phyloP scores from a whole-genome alignment of 2,888 invertebrate species.

The Netelia fuscicornis region DNA sequence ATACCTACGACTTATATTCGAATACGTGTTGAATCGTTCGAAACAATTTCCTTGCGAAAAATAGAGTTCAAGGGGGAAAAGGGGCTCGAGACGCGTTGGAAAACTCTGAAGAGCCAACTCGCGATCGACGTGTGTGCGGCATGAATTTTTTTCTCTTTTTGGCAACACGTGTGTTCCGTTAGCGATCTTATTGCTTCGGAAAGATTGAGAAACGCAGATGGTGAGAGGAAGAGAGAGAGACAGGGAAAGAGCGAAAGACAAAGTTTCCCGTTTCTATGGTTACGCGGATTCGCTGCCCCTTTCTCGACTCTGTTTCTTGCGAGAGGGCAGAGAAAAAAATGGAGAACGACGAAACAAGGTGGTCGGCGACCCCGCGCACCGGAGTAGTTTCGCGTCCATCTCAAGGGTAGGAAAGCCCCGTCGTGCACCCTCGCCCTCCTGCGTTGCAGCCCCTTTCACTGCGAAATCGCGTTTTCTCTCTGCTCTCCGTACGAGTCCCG shows the following conservation, averaged over 20 bases:
- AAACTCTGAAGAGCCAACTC: background rate
- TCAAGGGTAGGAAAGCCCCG: constrained; percentile 15
- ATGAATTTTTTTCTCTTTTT: constrained; percentile 22
- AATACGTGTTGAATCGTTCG: background rate
- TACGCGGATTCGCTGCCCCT: constrained; percentile 55
- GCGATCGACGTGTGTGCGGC: background rate
- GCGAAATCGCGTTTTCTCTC: constrained; percentile 32
- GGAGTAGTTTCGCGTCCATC: constrained; percentile 51
- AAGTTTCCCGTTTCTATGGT: constrained; percentile 64
- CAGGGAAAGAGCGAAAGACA: constrained; percentile 11
- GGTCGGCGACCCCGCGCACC: constrained; percentile 50
- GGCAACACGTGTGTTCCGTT: constrained; percentile 25
- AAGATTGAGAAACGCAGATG: constrained; percentile 40
- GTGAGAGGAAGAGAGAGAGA: constrained; percentile 7
- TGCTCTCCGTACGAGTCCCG: constrained; percentile 12
- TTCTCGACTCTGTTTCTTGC: constrained; percentile 39
- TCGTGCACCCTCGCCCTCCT: constrained; percentile 46
- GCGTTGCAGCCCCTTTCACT: constrained; percentile 44
- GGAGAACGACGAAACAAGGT: constrained; percentile 56
- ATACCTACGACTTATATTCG: too few relatives aligned
- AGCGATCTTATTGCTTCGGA: constrained; percentile 39
- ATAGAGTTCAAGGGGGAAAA: background rate
- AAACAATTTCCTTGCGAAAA: background rate
- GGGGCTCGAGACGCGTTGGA: background rate
- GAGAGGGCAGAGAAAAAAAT: constrained; percentile 34